Percentiles rank a stretch among this genome's conserved stretches.
These are phyloP conservation scores for Periplaneta americana DNA, from an alignment of 1,140 invertebrate species.

Conservation along the genomic window DNA sequence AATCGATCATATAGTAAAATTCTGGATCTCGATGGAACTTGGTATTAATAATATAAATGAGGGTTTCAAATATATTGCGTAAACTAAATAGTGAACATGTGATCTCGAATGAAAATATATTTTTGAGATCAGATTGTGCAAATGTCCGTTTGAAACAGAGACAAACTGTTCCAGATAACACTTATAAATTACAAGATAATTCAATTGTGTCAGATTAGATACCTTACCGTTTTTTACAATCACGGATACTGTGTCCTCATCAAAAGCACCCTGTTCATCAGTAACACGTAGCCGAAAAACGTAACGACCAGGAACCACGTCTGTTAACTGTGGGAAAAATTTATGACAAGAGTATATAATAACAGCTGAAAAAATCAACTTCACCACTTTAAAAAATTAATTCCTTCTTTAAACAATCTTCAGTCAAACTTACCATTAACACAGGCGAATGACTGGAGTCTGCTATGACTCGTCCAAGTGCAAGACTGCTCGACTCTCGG, in stretches of 20 bases:
- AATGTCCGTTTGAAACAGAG: too few relatives aligned
- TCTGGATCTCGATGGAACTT: conserved; percentile 6
- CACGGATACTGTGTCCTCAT: conserved; percentile 75
- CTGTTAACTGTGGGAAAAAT: conserved; percentile 56
- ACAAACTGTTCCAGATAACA: too few relatives aligned
- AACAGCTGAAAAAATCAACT: too few relatives aligned
- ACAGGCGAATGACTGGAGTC: conserved; percentile 66
- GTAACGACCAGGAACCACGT: conserved; percentile 81
- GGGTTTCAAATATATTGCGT: too few relatives aligned
- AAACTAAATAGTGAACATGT: conserved; percentile 3
- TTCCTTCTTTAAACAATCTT: not conserved
- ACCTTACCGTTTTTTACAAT: conserved; percentile 68
- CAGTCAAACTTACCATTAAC: conserved; percentile 65
- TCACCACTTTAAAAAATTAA: too few relatives aligned
- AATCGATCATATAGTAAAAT: not conserved
- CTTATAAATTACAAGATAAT: too few relatives aligned
- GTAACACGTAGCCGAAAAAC: conserved; percentile 82
- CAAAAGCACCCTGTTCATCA: conserved; percentile 80
- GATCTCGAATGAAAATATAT: not conserved
- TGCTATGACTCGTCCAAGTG: conserved; percentile 73
- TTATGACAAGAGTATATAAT: too few relatives aligned
- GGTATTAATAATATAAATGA: conserved; percentile 12
- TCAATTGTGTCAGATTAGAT: too few relatives aligned
- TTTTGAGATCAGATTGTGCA: too few relatives aligned
- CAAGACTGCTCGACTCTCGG: conserved; percentile 71